phyloP scores from a whole-genome alignment of 2,888 invertebrate genomes.

The Entomobrya multifasciata region DNA sequence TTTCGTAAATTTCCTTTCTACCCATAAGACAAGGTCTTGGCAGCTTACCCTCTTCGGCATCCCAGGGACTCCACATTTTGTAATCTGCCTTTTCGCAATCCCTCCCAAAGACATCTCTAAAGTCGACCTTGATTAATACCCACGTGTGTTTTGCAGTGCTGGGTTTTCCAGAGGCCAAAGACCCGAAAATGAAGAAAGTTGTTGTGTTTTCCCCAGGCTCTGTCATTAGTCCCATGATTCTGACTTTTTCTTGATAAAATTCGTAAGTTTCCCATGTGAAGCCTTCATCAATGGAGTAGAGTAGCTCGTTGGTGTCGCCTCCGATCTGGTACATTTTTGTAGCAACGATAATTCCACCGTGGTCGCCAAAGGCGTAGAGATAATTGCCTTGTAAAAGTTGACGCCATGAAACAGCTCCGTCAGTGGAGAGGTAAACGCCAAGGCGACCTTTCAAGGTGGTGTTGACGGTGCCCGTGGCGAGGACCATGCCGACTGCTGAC shows the following conservation, averaged over 20 bases:
- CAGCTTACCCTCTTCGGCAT: conserved; percentile 85
- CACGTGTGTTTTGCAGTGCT: conserved; percentile 93
- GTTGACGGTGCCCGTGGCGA: conserved; percentile 89
- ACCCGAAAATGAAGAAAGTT: conserved; percentile 95
- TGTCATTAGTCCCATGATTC: conserved; percentile 85
- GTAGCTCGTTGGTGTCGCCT: conserved; percentile 89
- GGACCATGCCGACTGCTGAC: conserved; percentile 93
- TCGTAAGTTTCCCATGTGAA: conserved; percentile 88
- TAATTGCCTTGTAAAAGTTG: conserved; percentile 89
- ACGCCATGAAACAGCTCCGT: conserved; percentile 92
- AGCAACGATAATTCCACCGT: conserved; percentile 93
- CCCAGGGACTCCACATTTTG: conserved; percentile 87
- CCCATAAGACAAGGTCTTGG: conserved; percentile 89
- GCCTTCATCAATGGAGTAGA: conserved; percentile 93
- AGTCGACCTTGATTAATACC: conserved; percentile 90
- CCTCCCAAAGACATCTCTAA: conserved; percentile 83
- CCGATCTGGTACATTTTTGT: conserved; percentile 90
- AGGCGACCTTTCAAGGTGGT: conserved; percentile 90
- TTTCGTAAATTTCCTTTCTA: conserved; percentile 88
- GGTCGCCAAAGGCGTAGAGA: conserved; percentile 94
- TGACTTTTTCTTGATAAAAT: conserved; percentile 87
- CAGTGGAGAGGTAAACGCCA: conserved; percentile 89
- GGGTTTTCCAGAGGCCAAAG: conserved; percentile 83
- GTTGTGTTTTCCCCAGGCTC: conserved; percentile 91
- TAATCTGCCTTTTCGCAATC: conserved; percentile 88